Conservation (phyloP, 2,797 vertebrate species). For the Toxotes lorentzi region DNA sequence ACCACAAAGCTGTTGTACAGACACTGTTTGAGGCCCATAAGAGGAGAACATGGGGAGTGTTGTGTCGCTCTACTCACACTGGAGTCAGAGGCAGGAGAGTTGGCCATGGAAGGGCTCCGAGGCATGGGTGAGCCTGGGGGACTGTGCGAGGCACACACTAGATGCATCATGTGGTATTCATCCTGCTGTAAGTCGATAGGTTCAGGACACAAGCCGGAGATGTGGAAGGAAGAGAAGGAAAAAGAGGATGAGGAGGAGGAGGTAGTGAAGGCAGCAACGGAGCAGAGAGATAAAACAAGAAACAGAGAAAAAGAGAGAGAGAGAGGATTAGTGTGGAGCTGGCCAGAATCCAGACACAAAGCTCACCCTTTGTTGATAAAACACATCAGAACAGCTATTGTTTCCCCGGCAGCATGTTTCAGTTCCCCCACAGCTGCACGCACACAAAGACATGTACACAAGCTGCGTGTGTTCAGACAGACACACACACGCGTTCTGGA, state of each 20-base stretch:
- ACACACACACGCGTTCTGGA: no score
- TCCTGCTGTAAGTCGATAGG: conserved; percentile 88
- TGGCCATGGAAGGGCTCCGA: conserved; percentile 74
- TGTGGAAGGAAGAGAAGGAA: conserved; percentile 6
- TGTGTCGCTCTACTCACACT: conserved; percentile 85
- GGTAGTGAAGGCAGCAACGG: conserved; percentile 15
- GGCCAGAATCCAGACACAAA: conserved; percentile 63
- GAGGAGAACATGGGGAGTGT: neutral
- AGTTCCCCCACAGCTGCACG: conserved; percentile 18
- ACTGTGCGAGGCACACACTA: conserved; percentile 92
- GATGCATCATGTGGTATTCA: conserved; percentile 97
- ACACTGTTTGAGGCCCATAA: neutral
- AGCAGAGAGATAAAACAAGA: conserved; percentile 11
- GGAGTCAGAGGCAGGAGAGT: conserved; percentile 72
- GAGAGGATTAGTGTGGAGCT: conserved; percentile 55
- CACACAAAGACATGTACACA: neutral
- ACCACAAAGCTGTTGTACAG: neutral
- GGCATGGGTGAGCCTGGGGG: conserved; percentile 90
- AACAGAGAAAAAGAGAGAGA: neutral
- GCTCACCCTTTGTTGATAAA: conserved; percentile 48
- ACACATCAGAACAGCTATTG: conserved; percentile 55
- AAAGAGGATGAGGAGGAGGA: neutral
- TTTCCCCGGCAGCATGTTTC: conserved; percentile 48
- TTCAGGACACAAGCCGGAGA: neutral
- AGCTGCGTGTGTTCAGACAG: neutral